Evolutionary conservation across 2,113 vertebrate species (phyloP), one percentile per base, ranked within the genome.

Genomic region (Guaruba guarouba): DNA sequence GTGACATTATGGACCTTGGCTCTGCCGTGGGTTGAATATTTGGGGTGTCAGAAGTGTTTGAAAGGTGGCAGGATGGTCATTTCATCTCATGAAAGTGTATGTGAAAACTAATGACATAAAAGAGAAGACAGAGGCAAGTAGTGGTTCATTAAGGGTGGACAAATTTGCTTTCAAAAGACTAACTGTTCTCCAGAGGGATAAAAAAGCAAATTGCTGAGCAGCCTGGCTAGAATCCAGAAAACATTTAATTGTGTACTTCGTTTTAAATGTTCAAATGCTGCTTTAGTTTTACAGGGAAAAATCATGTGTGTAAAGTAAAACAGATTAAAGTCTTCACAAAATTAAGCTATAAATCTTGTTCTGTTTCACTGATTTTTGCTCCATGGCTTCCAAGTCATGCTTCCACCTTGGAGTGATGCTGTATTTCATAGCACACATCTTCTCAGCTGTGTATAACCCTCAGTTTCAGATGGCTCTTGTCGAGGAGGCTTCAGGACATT

Each of bases 101-200:
- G 44, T 82, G 69, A 82, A 92, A 92, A 20, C 20, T 87, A 86
- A 13, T 77, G 83, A 69, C 91, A 92, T 83, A 67, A 82, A 96
- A 85, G 59, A 54, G 57, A 43, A 75, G 82, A 67, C 70, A 91
- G 54, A 92, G 69, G 83, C 62, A 67, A 85, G 52, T 77, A 94
- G 49, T 67, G 70, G 67, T 94, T 96, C 95, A 95, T 94, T 94
- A 93, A 88, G 83, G 37, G 18, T 96, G 78, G 83, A 94, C 88
- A 95, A 96, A 95, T 54, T 93, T 66, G 77, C 75, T 89, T 97
- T 84, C 67, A 90, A 61, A 92, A 92, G 88, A 70, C 66, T 33
- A 96, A 92, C 70, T 62, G 70, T 89, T 91, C 91, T 93, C 88
- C 43, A 70, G 91, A 79, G 86, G 49, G 57, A 49, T 92, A 88